Base-by-base conservation (phyloP, 2,888 invertebrate genomes). In the Hypena proboscidalis region DNA sequence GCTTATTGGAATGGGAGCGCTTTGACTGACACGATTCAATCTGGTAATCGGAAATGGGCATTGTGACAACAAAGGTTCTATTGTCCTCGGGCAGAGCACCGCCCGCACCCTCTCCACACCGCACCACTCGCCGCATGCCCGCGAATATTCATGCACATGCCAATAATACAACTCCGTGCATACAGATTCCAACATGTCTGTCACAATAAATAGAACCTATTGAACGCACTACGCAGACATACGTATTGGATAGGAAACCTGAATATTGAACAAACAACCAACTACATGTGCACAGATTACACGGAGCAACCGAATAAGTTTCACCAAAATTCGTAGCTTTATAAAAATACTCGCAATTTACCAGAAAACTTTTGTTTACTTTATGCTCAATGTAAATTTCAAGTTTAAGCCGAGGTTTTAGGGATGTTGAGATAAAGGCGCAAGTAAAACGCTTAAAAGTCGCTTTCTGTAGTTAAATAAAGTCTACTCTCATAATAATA, bases 11-110 rank as follows among this genome's bases (percentile, higher is more conserved):
- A 77, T 71, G 69, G 51, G 58, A 74, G 66, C 74, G 78, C 81
- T 84, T 81, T 88, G 85, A 83, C 78, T 74, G 77, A 71, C 81
- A 71, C 88, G 80, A 83, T 89, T 85, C 85, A 89, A 88, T 88
- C 89, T 88, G 84, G 87, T 90, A 89, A 90, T 89, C 90, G 89
- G 90, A 90, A 90, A 90, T 90, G 85, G 88, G 77, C 78, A 87
- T 87, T 87, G 88, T 62, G 84, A 82, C 85, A 84, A 87, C 86
- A 89, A 89, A 85, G 85, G 83, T 74, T 71, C 85, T 70, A 88
- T 90, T 89, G 90, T 84, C 70, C 70, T 46, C 59, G 33, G 58
- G 39, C 59, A 50, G 62, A 57, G 54, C n/a, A n/a, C n/a, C n/a
- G 49, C 52, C 52, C 49, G 47, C 64, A 50, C 64, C 65, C 62